Conservation (phyloP, 2,113 vertebrate species). For the Apteryx owenii region DNA sequence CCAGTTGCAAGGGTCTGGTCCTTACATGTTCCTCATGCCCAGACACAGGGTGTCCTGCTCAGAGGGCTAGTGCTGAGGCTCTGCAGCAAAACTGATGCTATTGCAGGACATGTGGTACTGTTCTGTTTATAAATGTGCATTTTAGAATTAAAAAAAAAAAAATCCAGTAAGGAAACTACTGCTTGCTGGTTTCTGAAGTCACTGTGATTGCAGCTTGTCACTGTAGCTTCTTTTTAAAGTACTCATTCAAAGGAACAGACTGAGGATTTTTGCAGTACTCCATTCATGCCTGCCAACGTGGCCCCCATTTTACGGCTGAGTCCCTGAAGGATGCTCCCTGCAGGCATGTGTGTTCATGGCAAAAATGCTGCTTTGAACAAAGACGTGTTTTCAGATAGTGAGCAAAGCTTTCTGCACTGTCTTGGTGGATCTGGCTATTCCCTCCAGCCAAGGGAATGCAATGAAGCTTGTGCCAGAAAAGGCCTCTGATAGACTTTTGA, state of each 20-base stretch:
- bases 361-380: slow-evolving; percentile 11
- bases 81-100: neutral
- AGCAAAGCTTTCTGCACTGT: neutral
- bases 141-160: neutral
- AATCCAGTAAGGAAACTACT: neutral
- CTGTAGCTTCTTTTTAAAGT: slow-evolving; percentile 4
- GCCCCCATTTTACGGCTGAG: neutral
- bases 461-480: neutral
- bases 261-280: neutral
- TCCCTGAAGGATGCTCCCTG: neutral
- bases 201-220: neutral
- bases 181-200: neutral
- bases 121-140: neutral
- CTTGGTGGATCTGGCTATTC: neutral
- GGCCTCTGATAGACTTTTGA: neutral
- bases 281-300: neutral
- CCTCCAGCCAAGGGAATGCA: neutral
- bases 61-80: neutral
- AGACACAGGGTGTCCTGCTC: neutral
- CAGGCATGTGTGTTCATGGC: neutral
- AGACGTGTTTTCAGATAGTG: neutral
- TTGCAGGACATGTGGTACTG: neutral
- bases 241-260: neutral
- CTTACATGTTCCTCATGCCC: neutral
- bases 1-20: neutral